These are phyloP conservation scores for Coregonus sp. DNA, from an alignment of 2,797 vertebrate species.

Conservation along the genomic window DNA sequence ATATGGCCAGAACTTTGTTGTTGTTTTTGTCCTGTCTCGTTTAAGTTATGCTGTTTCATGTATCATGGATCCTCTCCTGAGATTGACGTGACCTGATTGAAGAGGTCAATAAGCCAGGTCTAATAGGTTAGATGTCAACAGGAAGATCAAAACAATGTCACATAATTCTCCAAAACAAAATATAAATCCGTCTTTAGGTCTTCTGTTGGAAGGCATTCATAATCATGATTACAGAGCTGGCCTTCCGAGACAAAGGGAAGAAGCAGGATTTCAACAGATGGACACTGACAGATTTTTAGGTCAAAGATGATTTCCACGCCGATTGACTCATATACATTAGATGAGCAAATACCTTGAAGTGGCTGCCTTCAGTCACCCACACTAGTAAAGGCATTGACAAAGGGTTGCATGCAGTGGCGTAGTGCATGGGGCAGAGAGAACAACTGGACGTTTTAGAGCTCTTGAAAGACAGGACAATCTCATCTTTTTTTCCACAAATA, in stretches of 20 bases:
- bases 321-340: not conserved
- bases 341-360: no score
- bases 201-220: not conserved
- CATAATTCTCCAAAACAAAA: not conserved
- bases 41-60: not conserved
- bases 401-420: not conserved
- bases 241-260: no score
- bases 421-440: no score
- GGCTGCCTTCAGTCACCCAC: not conserved
- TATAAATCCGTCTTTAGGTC: conserved; percentile 6
- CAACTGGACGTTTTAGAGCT: no score
- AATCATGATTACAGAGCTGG: not conserved
- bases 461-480: no score
- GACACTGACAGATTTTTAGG: not conserved
- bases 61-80: not conserved
- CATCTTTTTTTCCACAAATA: no score
- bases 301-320: not conserved
- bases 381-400: conserved; percentile 21
- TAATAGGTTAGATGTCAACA: conserved; percentile 14
- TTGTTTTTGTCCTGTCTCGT: not conserved
- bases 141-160: conserved; percentile 16
- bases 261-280: conserved; percentile 13
- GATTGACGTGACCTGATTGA: not conserved
- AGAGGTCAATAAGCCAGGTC: conserved; percentile 4
- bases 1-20: not conserved